Percentiles rank a stretch among this genome's conserved stretches.
Conservation (phyloP, 2,113 vertebrate species). For the Tupaia chinensis region DNA sequence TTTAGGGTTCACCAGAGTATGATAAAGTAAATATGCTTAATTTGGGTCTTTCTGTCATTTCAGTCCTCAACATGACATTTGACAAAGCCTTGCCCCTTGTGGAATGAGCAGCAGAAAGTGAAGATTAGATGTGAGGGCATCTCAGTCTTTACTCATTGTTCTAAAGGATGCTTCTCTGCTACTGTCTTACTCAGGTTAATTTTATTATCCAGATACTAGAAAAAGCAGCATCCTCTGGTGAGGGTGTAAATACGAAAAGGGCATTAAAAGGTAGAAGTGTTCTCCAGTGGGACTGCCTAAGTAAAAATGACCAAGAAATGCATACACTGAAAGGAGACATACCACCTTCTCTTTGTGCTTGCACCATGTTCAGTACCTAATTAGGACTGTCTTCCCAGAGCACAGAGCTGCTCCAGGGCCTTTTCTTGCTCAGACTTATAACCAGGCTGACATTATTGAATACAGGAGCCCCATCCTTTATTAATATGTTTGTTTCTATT, state of each 20-base stretch:
- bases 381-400: background rate
- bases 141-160: background rate
- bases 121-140: rapidly evolving
- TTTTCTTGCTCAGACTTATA: background rate
- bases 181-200: background rate
- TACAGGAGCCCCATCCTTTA: background rate
- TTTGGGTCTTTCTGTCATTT: background rate
- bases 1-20: background rate
- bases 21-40: background rate
- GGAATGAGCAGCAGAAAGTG: background rate
- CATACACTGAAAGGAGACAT: background rate
- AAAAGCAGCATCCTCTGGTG: background rate
- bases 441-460: background rate
- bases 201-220: background rate
- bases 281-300: background rate
- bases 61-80: background rate
- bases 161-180: background rate
- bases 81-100: background rate
- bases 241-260: background rate
- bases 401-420: background rate
- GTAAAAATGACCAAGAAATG: background rate
- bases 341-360: no score
- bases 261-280: background rate
- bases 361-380: background rate
- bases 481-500: background rate